Evolutionary conservation across 2,113 vertebrate genomes (phyloP), one percentile per base, ranked within the genome.

Genomic region (Rhipidura dahli): DNA sequence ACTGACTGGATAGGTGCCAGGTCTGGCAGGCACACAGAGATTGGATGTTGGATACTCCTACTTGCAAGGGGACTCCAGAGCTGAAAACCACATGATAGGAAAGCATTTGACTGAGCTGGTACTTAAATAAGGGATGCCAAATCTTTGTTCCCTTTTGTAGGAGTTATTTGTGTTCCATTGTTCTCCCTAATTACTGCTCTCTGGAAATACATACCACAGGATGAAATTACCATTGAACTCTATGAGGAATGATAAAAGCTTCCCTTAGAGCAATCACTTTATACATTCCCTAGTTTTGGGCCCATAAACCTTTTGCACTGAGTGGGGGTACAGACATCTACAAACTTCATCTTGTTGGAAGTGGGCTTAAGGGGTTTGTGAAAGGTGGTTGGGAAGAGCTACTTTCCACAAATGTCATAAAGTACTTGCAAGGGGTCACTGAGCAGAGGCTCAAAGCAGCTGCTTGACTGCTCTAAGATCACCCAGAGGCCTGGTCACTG

Each of bases 161-260:
- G n/a, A 82, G 65, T 87, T 77, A 70, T 73, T 76, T 93, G 45
- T 80, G 75, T 73, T 87, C 50, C 50, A 79, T 76, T 94, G 87
- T 97, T 96, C 78, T 89, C 53, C 81, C 83, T 91, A 90, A 96
- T 91, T 90, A 88, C 73, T 47, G 30, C 63, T 96, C 45, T 79
- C 50, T 90, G 59, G 63, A 73, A 93, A 69, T 44, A 44, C 0
- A 1, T 59, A 73, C 82, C 84, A 70, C 23, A 57, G 63, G 82
- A 66, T 94, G 63, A 94, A 93, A 31, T 85, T 87, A 76, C 21
- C 53, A 15, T 39, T 91, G 65, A 91, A 82, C 69, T 84, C 49
- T 7, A 10, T 0, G 1, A 88, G 73, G 40, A 89, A n/a, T 21
- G 49, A 82, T 44, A 44, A 85, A 90, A 24, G 40, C 69, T 65